These are phyloP conservation scores for Tyrannus savana DNA, from an alignment of 2,113 vertebrate genomes.

Conservation along the genomic window DNA sequence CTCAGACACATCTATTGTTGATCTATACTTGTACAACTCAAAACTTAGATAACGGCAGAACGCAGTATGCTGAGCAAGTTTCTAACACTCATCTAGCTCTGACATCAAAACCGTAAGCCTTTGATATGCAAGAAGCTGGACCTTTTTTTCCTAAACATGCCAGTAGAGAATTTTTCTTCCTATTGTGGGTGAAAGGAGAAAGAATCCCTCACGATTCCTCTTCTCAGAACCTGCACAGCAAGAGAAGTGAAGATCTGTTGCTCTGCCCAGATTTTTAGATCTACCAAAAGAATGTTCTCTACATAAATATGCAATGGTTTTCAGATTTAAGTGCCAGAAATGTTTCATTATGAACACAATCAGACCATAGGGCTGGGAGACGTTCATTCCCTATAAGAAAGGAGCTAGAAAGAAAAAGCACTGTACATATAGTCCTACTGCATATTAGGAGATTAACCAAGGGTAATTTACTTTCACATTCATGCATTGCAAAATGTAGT, in stretches of 20 bases:
- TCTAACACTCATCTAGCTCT: not conserved
- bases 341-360: not conserved
- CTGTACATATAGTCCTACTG: not conserved
- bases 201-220: not conserved
- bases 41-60: not conserved
- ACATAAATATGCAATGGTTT: not conserved
- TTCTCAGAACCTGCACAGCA: not conserved
- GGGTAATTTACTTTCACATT: not conserved
- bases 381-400: not conserved
- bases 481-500: not conserved
- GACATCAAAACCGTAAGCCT: not conserved
- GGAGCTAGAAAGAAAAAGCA: not conserved
- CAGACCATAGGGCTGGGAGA: not conserved
- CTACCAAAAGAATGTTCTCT: not conserved
- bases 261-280: not conserved
- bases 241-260: not conserved
- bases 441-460: not conserved
- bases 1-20: not conserved
- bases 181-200: not conserved
- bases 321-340: not conserved
- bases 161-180: not conserved
- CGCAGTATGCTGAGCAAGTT: not conserved
- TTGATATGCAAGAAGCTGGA: not conserved
- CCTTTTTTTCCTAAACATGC: not conserved
- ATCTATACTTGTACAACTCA: not conserved